Percentiles rank a stretch among this genome's conserved stretches.
phyloP scores from a whole-genome alignment of 2,113 vertebrate species.

The Sminthopsis crassicaudata region DNA sequence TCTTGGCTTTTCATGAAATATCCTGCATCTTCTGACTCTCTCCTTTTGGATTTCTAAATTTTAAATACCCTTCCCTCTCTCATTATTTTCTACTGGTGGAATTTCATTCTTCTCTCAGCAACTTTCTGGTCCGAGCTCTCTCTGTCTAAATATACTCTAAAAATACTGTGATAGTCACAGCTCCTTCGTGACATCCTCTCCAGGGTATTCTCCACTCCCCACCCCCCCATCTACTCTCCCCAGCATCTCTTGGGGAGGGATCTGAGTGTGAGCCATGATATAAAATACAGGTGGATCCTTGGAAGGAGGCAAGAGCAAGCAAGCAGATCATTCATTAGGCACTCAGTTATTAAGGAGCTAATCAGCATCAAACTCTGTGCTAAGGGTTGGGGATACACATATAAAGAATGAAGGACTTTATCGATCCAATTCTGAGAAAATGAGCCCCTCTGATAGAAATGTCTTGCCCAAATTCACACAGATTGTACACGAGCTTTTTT shows the following conservation, averaged over 20 bases:
- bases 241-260: neutral
- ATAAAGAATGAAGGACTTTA: neutral
- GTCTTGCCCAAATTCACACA: neutral
- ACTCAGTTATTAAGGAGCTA: neutral
- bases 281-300: neutral
- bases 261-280: neutral
- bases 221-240: neutral
- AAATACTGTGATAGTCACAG: neutral
- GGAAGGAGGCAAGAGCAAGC: neutral
- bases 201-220: neutral
- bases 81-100: no score
- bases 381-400: neutral
- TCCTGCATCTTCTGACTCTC: neutral
- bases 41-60: neutral
- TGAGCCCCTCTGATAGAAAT: neutral
- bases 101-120: neutral
- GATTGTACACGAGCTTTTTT: no score
- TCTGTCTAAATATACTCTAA: no score
- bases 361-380: neutral
- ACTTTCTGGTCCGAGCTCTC: neutral
- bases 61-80: no score
- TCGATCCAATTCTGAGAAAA: neutral
- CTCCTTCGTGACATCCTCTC: neutral
- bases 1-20: neutral
- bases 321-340: neutral